Percentiles rank a stretch among this genome's conserved stretches.
phyloP scores from a whole-genome alignment of 2,888 invertebrate species.

The Drosophila rellima region DNA sequence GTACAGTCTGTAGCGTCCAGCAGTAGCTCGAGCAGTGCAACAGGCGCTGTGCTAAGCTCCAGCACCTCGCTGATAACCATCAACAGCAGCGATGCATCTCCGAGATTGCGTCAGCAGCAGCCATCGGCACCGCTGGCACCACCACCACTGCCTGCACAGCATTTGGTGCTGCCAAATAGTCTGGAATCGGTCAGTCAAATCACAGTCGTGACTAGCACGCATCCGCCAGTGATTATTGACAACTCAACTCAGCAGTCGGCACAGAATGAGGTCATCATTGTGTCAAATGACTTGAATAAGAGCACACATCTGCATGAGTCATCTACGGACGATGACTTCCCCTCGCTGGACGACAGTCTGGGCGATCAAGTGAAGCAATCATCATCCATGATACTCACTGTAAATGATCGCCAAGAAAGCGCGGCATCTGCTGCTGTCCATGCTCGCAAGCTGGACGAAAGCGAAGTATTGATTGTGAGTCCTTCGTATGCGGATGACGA shows the following conservation, averaged over 20 bases:
- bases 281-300: constrained; percentile 92
- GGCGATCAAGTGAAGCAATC: constrained; percentile 86
- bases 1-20: constrained; percentile 75
- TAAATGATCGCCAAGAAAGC: constrained; percentile 64
- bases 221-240: constrained; percentile 92
- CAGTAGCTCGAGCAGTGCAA: constrained; percentile 53
- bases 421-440: constrained; percentile 52
- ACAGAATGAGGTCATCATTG: constrained; percentile 91
- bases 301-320: constrained; percentile 88
- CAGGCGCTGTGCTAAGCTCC: constrained; percentile 75
- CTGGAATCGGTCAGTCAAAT: constrained; percentile 92
- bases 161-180: constrained; percentile 89
- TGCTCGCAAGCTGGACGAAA: constrained; percentile 92
- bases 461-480: constrained; percentile 93
- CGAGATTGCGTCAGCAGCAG: constrained; percentile 69
- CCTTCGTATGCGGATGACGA: constrained; percentile 89
- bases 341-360: constrained; percentile 92
- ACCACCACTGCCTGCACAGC: constrained; percentile 59
- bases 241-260: constrained; percentile 83
- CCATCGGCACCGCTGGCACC: constrained; percentile 64
- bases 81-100: constrained; percentile 83
- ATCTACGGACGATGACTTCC: constrained; percentile 91
- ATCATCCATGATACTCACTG: constrained; percentile 83
- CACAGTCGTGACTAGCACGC: constrained; percentile 92
- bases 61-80: constrained; percentile 85